These are phyloP conservation scores for Lepidonotus clava DNA, from an alignment of 2,888 invertebrate genomes.

Conservation along the genomic window DNA sequence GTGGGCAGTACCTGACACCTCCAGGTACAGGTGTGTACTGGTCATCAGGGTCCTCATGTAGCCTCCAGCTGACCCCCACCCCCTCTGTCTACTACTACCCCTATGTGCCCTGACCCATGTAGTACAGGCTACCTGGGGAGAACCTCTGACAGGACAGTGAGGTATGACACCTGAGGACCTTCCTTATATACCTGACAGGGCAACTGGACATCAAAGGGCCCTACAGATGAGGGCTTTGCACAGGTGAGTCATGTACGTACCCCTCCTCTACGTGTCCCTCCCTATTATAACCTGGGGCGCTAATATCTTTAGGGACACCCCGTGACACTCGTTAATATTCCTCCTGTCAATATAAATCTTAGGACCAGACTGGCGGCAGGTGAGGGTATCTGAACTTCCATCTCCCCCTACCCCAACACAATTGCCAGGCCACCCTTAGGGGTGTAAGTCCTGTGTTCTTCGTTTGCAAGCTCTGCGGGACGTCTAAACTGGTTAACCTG, in stretches of 20 bases:
- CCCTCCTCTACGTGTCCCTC: neutral
- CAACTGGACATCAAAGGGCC: neutral
- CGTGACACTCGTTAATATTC: neutral
- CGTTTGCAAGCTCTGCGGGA: no score
- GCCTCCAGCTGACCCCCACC: neutral
- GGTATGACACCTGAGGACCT: neutral
- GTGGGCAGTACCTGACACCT: neutral
- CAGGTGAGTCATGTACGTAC: neutral
- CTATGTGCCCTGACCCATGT: neutral
- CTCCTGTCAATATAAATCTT: constrained; percentile 17
- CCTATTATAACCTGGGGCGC: neutral
- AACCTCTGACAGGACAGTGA: no score
- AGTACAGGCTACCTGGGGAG: neutral
- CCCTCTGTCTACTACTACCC: neutral
- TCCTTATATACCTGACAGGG: neutral
- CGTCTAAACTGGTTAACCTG: no score
- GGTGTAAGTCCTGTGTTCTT: no score
- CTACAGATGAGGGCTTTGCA: neutral
- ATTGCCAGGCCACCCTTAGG: no score
- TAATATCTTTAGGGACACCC: neutral
- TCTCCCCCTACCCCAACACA: no score
- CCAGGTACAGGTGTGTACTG: neutral
- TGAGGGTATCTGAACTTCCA: no score
- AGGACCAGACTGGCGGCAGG: neutral
- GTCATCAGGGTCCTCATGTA: neutral